Conservation (phyloP, 2,888 invertebrate genomes). For the Tetropium fuscum region DNA sequence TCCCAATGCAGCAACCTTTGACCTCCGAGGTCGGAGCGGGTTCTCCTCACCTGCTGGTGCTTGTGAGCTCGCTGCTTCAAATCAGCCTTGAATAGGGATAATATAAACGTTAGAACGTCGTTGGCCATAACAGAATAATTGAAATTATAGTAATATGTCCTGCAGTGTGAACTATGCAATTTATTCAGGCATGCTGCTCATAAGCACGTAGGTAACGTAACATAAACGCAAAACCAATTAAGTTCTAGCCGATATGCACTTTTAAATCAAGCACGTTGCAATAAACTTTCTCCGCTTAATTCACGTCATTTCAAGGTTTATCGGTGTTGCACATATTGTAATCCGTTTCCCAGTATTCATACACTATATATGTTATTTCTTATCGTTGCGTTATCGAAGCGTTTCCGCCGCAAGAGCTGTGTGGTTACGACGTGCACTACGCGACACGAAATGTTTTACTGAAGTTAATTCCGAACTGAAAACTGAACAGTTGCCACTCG, state of each 20-base stretch:
- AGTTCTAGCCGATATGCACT: too few relatives aligned
- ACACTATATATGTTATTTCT: slow-evolving; percentile 1
- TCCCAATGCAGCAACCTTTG: slow-evolving; percentile 71
- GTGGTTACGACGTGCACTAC: neutral
- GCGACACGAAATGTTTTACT: slow-evolving; percentile 6
- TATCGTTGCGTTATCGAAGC: neutral
- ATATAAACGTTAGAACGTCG: slow-evolving; percentile 18
- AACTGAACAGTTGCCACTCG: neutral
- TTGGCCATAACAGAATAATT: slow-evolving; percentile 9
- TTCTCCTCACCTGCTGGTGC: slow-evolving; percentile 68
- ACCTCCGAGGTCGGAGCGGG: slow-evolving; percentile 71
- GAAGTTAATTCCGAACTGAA: neutral
- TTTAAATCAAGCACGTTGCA: too few relatives aligned
- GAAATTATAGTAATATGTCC: too few relatives aligned
- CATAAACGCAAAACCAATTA: too few relatives aligned
- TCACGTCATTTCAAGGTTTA: too few relatives aligned
- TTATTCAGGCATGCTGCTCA: too few relatives aligned
- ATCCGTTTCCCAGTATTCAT: too few relatives aligned
- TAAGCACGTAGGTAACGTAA: too few relatives aligned
- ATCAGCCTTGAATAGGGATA: slow-evolving; percentile 66
- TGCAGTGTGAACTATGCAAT: too few relatives aligned
- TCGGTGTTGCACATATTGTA: too few relatives aligned
- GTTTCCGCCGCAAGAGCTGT: slow-evolving; percentile 4
- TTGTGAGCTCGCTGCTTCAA: slow-evolving; percentile 66
- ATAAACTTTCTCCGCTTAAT: too few relatives aligned